Conservation (phyloP, 2,888 invertebrate species). For the Merodon equestris region DNA sequence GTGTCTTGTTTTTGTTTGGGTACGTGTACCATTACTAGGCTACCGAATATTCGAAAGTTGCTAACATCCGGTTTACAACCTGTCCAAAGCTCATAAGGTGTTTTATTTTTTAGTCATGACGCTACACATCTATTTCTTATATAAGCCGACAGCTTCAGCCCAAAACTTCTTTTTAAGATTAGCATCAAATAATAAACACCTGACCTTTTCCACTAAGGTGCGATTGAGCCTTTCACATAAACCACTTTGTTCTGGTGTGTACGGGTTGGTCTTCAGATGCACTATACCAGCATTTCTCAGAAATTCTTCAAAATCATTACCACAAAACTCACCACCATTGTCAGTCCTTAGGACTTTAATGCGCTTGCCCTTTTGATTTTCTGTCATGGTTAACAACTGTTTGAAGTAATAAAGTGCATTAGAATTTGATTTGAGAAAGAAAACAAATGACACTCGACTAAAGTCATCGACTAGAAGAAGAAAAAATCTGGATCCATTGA, state of each 20-base stretch:
- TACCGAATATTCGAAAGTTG: too few relatives aligned
- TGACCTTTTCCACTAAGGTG: conserved; percentile 70
- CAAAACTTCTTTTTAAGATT: conserved; percentile 35
- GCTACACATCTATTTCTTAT: conserved; percentile 33
- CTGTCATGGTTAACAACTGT: conserved; percentile 71
- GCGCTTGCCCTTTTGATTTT: too few relatives aligned
- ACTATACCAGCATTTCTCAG: conserved; percentile 55
- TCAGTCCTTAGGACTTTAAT: conserved; percentile 63
- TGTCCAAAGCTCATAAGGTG: conserved; percentile 1
- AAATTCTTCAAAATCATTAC: conserved; percentile 72
- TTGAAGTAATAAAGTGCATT: conserved; percentile 68
- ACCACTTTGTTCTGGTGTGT: conserved; percentile 17
- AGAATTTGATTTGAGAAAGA: conserved; percentile 70
- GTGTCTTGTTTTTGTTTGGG: not conserved
- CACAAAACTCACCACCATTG: conserved; percentile 71
- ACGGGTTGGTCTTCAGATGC: conserved; percentile 29
- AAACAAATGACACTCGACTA: conserved; percentile 67
- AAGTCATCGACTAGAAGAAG: conserved; percentile 74
- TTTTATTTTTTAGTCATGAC: not conserved
- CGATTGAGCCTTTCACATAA: conserved; percentile 71
- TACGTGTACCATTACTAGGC: not conserved
- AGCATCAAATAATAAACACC: conserved; percentile 70
- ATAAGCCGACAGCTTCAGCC: conserved; percentile 72
- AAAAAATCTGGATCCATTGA: conserved; percentile 70
- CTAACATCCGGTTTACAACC: conserved; percentile 73